Percentiles rank a stretch among this genome's conserved stretches.
Evolutionary conservation across 1,140 invertebrate genomes (phyloP).

Genomic region (Acromyrmex heyeri): DNA sequence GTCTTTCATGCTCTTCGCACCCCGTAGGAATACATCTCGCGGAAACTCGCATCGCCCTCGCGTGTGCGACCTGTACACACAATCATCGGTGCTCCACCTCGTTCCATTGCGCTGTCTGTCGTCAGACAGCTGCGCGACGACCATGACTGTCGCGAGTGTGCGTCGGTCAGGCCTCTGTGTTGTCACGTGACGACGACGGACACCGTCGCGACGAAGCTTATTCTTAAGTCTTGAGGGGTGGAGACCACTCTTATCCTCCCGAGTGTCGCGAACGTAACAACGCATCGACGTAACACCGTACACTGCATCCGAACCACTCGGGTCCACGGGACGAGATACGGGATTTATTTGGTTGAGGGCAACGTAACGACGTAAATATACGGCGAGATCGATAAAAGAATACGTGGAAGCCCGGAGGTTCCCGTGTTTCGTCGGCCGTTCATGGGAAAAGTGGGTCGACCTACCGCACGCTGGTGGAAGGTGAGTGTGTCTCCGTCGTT

Average conservation of each 20-base stretch:
- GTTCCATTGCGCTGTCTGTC: not conserved
- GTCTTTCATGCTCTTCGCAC: slow-evolving; percentile 37
- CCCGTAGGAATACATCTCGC: slow-evolving; percentile 8
- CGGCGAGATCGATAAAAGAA: slow-evolving; percentile 37
- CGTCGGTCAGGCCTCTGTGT: slow-evolving; percentile 11
- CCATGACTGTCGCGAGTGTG: slow-evolving; percentile 39
- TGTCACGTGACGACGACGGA: slow-evolving; percentile 64
- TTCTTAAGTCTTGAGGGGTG: slow-evolving; percentile 13
- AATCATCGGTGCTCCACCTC: slow-evolving; percentile 16
- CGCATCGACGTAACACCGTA: not conserved
- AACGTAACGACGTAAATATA: slow-evolving; percentile 11
- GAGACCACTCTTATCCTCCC: slow-evolving; percentile 1
- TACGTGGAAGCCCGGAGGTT: not conserved
- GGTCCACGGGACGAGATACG: not conserved
- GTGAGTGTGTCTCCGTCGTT: slow-evolving; percentile 49
- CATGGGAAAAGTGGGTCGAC: slow-evolving; percentile 55
- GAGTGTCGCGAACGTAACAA: not conserved
- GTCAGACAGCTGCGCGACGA: slow-evolving; percentile 47
- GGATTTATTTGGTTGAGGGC: slow-evolving; percentile 7
- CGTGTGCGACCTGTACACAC: not conserved
- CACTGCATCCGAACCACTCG: not conserved
- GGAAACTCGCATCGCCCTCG: slow-evolving; percentile 11
- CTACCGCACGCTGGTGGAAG: slow-evolving; percentile 57
- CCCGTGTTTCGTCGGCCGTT: not conserved
- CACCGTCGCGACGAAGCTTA: slow-evolving; percentile 1